A percentile compares a stretch with the other conserved stretches of the same genome.
Conservation (phyloP, 2,888 invertebrate species). For the Rhogogaster chlorosoma region DNA sequence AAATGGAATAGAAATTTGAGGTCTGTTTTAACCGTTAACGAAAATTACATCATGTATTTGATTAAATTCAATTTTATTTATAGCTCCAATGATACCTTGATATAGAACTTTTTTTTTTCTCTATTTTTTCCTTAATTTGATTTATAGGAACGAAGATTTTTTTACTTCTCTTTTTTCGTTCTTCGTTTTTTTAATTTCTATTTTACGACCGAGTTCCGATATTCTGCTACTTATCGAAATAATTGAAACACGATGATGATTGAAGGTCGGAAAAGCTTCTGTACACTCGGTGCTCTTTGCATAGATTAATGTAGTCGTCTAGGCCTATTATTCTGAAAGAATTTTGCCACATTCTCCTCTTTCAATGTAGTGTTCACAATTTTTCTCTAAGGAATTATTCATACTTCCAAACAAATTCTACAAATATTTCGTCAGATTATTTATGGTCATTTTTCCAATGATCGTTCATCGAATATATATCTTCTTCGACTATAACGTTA, state of each 20-base stretch:
- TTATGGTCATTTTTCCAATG: neutral
- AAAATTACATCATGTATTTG: neutral
- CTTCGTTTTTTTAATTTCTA: neutral
- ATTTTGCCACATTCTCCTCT: neutral
- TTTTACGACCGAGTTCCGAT: neutral
- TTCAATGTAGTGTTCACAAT: neutral
- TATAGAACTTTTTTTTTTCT: neutral
- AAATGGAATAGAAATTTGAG: neutral
- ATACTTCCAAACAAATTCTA: neutral
- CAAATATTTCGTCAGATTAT: neutral
- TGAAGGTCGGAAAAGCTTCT: constrained; percentile 11
- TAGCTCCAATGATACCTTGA: neutral
- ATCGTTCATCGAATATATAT: neutral
- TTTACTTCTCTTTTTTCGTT: neutral
- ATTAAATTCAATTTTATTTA: neutral
- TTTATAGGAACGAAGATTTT: neutral
- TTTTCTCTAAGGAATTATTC: neutral
- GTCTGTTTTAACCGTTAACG: neutral
- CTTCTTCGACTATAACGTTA: neutral
- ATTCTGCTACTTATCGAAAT: constrained; percentile 19
- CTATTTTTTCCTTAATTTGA: neutral
- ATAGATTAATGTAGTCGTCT: neutral
- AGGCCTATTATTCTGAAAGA: neutral
- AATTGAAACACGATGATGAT: neutral
- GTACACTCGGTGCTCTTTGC: neutral